Conservation (phyloP, 2,797 vertebrate genomes). For the Eidolon dupreanum region DNA sequence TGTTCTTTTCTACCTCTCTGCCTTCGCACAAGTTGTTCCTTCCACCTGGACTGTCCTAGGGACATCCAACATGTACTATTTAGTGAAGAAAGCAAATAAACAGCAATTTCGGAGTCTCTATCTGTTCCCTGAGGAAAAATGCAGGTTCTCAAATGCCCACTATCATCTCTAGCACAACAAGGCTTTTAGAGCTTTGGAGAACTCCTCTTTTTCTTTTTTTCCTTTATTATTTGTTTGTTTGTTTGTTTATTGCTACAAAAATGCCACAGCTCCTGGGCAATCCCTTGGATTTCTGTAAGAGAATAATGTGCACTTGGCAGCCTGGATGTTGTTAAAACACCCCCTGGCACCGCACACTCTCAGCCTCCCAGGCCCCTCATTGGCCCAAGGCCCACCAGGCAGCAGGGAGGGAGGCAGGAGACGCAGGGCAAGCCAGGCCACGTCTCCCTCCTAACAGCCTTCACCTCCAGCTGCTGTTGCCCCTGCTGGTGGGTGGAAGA, state of each 20-base stretch:
- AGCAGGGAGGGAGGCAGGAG: not conserved
- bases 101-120: not conserved
- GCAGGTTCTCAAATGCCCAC: not conserved
- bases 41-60: not conserved
- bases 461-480: not conserved
- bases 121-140: not conserved
- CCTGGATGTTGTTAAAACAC: slow-evolving; percentile 31
- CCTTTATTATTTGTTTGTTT: not conserved
- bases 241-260: not conserved
- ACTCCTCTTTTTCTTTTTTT: not conserved
- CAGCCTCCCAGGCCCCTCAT: not conserved
- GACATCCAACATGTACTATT: not conserved
- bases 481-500: not conserved
- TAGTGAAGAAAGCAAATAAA: not conserved
- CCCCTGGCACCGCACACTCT: not conserved
- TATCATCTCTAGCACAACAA: not conserved
- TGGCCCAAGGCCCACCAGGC: slow-evolving; percentile 6
- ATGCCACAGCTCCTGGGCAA: slow-evolving; percentile 45
- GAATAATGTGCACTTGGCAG: slow-evolving; percentile 58
- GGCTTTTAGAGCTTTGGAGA: not conserved
- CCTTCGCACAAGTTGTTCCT: not conserved
- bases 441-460: not conserved
- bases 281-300: slow-evolving; percentile 34
- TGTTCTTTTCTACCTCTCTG: not conserved
- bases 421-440: not conserved